phyloP scores from a whole-genome alignment of 2,113 vertebrate genomes.

The Scalopus aquaticus region DNA sequence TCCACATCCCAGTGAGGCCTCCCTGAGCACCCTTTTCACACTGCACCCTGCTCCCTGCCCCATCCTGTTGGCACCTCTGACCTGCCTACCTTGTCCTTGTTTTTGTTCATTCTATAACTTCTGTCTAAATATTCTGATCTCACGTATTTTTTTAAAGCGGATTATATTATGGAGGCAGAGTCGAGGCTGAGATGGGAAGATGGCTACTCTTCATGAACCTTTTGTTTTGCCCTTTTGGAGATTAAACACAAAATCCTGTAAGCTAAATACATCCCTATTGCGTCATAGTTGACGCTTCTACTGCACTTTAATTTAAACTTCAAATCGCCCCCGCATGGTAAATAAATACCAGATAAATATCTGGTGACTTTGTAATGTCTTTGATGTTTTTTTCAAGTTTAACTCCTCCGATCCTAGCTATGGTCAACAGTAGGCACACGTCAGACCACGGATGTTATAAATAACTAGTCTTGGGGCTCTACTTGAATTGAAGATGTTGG shows the following conservation, averaged over 20 bases:
- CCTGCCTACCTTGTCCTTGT: background rate
- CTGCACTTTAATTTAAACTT: conserved; percentile 65
- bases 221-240: conserved; percentile 49
- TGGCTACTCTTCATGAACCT: background rate
- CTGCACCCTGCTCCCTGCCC: background rate
- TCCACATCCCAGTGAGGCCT: background rate
- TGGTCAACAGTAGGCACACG: conserved; percentile 5
- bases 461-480: background rate
- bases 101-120: background rate
- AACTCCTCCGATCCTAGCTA: background rate
- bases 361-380: conserved; percentile 30
- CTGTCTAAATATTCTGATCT: background rate
- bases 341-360: conserved; percentile 64
- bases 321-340: background rate
- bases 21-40: background rate
- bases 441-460: background rate
- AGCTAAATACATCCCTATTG: conserved; percentile 26
- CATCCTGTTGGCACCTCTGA: background rate
- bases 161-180: background rate
- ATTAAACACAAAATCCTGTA: conserved; percentile 8
- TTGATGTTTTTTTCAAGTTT: conserved; percentile 46
- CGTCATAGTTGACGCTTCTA: conserved; percentile 16
- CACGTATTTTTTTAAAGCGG: background rate
- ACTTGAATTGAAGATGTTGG: conserved; percentile 22
- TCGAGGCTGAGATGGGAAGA: background rate